Base-by-base conservation (phyloP, 2,888 invertebrate species). In the Platycheirus albimanus region DNA sequence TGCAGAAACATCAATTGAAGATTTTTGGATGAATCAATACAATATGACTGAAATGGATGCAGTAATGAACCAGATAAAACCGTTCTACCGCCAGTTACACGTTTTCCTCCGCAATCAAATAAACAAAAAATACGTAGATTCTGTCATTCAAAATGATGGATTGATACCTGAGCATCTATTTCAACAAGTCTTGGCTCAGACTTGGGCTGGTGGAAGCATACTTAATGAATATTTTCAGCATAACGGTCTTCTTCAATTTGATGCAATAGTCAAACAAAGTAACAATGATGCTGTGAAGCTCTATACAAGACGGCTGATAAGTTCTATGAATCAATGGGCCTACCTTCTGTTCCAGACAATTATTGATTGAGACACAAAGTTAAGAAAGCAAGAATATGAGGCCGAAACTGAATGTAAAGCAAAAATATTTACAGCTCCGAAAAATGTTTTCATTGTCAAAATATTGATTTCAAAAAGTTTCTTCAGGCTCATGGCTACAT, bases 1-100 rank as follows among this genome's bases (percentile, higher is more conserved):
- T 4, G 3, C 6, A 24, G 24, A 24, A 24, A 24, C 24, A 4
- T 38, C 56, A 1, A 5, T 20, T 20, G 7, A 38, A 0, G 56
- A 56, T 3, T 56, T 13, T 20, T 56, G 56, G 56, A 56, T 56
- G 56, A n/a, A 38, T 1, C 38, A 38, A 8, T 38, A 19, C 10
- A 38, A 56, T 38, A 36, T 93, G 80, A 88, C 92, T 11, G 93
- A 94, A 86, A 89, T 96, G 8, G 92, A 92, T 1, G 91, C 91
- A 71, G 88, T 95, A 0, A 95, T 95, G 94, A 91, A 93, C 61
- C 93, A 95, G 87, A 90, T 97, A 54, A 93, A 93, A 85, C 96
- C 96, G 0, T 88, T 97, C 4, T 97, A 97, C 88, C 90, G 93
- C 64, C 94, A 96, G 87, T 90, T 96, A 10, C 96, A 96, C 88